Base-by-base conservation (phyloP, 2,888 invertebrate species). In the Synergus umbraculus region DNA sequence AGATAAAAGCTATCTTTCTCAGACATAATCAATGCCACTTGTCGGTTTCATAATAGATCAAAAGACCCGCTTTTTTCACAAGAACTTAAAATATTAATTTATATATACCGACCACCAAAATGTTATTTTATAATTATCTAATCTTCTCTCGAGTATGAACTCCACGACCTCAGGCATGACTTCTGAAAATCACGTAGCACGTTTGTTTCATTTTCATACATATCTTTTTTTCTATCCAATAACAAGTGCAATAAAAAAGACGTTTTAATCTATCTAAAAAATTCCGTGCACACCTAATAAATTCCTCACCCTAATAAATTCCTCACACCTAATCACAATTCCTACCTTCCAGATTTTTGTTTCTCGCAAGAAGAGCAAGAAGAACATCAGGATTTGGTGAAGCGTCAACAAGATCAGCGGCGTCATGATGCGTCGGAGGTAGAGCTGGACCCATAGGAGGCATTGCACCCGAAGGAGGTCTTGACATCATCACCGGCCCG, bases 341-440 rank as follows among this genome's bases (percentile, higher is more conserved):
- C 94, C 93, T 94, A 97, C 97, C 97, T 97, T 97, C 97, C 69
- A 97, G 94, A 82, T 96, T 96, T 93, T 97, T 97, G 93, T 97
- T 97, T 91, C 97, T 95, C 60, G 97, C 96, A 82, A 97, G 94
- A 79, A 97, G 93, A 13, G 97, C 97, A 73, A 97, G 93, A 78
- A 97, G 94, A 85, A 97, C 96, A 90, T 97, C 97, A 37, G 97
- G 96, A 91, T 96, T 96, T 82, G 96, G 96, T 88, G 95, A 93
- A 86, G 94, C 93, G 84, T 91, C 91, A 78, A 86, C 84, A 15
- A 88, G 79, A 18, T 89, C 89, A 76, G 83, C 78, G 13, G 85
- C 78, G 69, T 86, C 86, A 77, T 87, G 89, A 67, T 86, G 87
- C 77, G 87, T 79, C 46, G 93, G 91, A n/a, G 93, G 92, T 86